phyloP scores from a whole-genome alignment of 2,888 invertebrate species.

The Drosophila buzzatii region DNA sequence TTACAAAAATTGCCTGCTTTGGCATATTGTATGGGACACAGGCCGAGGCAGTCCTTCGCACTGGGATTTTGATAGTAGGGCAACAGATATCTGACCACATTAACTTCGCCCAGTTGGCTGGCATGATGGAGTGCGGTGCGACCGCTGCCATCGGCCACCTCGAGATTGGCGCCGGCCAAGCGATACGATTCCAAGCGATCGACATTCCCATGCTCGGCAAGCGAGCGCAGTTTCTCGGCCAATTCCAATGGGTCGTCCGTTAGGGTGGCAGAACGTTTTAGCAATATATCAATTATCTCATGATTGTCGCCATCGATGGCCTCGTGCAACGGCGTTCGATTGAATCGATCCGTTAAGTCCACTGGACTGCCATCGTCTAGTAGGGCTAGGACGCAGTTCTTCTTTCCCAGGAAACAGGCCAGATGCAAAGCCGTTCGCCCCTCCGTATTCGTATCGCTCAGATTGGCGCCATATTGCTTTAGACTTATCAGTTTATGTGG shows the following conservation, averaged over 20 bases:
- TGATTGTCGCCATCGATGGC: constrained; percentile 89
- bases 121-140: constrained; percentile 90
- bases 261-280: constrained; percentile 91
- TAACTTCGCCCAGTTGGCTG: constrained; percentile 87
- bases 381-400: constrained; percentile 88
- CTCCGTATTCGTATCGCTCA: constrained; percentile 91
- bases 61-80: constrained; percentile 85
- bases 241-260: constrained; percentile 87
- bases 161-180: constrained; percentile 89
- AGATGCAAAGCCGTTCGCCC: constrained; percentile 92
- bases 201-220: constrained; percentile 87
- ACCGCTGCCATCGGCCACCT: constrained; percentile 87
- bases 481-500: constrained; percentile 86
- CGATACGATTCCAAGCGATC: constrained; percentile 87
- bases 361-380: constrained; percentile 92
- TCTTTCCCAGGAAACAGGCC: constrained; percentile 90
- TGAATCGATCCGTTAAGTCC: constrained; percentile 90
- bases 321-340: constrained; percentile 90
- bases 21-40: constrained; percentile 87
- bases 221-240: constrained; percentile 89
- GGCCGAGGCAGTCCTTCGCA: constrained; percentile 86
- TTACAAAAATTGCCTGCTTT: constrained; percentile 46
- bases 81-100: constrained; percentile 86
- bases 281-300: constrained; percentile 88
- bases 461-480: constrained; percentile 88